Base-by-base conservation (phyloP, 2,888 invertebrate species). In the Hanleya hanleyi region DNA sequence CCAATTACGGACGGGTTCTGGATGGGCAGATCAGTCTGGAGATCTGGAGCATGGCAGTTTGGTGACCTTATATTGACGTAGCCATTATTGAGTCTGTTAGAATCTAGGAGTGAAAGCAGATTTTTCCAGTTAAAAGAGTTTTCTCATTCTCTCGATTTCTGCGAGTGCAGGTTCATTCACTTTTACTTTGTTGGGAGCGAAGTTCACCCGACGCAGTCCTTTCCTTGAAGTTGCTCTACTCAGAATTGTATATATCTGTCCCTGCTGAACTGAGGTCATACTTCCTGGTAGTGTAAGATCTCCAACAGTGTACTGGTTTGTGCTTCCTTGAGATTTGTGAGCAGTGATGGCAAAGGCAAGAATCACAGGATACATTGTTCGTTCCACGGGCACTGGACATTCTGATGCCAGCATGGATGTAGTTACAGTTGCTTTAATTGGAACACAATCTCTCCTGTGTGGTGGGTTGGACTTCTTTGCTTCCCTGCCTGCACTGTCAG, bases 251-350 rank as follows among this genome's bases (percentile, higher is more conserved):
- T 62, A 62, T 26, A 62, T 33, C 18, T 62, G 62, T 62, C 62
- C 62, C 33, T 26, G 62, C 33, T 62, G 62, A n/a, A 33, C 33
- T 62, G 62, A 62, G 26, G 26, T 62, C 62, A 62, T 62, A 33
- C 32, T 62, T 29, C 32, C 32, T 26, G 62, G 62, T 62, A 62
- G 12, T 62, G 62, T 62, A 6, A 62, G 12, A 62, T 62, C 62
- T 18, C 29, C 62, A 32, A 62, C 33, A 26, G 33, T 26, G 26
- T 26, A 32, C 18, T 62, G 32, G 32, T 62, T 29, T 26, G 62
- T 62, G 62, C 26, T 33, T 32, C 62, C 62, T 33, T 62, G 62
- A 62, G 62, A 62, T 18, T 62, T 62, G 32, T 62, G 62, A 33
- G 62, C 33, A 7, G 62, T 62, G 18, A 62, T 62, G 62, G 62